Conservation (phyloP, 2,888 invertebrate genomes). For the Nipponacmea schrenckii region DNA sequence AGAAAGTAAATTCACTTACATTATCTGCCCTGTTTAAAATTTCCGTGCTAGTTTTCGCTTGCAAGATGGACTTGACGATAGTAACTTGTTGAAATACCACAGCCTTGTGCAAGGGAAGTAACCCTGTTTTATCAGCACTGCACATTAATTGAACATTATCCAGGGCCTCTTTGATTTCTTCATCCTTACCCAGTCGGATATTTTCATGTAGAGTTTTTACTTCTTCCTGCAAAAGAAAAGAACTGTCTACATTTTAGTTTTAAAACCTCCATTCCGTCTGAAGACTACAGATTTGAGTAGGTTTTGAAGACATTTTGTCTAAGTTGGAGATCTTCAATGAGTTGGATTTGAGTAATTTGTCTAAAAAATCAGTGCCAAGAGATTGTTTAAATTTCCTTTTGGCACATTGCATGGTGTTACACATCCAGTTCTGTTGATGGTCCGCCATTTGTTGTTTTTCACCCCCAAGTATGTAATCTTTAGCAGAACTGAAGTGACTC, state of each 20-base stretch:
- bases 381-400: no score
- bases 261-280: neutral
- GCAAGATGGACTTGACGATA: conserved; percentile 37
- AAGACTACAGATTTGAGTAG: neutral
- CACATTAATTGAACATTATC: conserved; percentile 35
- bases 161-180: conserved; percentile 37
- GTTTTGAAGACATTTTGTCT: no score
- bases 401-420: no score
- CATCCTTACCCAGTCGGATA: conserved; percentile 37
- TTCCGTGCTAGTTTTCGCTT: conserved; percentile 32
- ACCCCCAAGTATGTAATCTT: no score
- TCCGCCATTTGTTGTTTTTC: no score
- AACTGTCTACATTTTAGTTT: neutral
- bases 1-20: no score
- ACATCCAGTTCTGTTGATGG: no score
- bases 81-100: conserved; percentile 42
- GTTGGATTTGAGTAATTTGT: no score
- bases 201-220: conserved; percentile 38
- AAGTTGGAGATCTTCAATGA: no score
- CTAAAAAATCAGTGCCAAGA: no score
- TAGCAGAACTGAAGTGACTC: no score
- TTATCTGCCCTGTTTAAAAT: conserved; percentile 40
- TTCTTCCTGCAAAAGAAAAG: conserved; percentile 30
- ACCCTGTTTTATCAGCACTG: conserved; percentile 44
- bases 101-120: conserved; percentile 52